Evolutionary conservation across 2,888 invertebrate species (phyloP), one percentile per base, ranked within the genome.

Genomic region (Drepana falcataria): DNA sequence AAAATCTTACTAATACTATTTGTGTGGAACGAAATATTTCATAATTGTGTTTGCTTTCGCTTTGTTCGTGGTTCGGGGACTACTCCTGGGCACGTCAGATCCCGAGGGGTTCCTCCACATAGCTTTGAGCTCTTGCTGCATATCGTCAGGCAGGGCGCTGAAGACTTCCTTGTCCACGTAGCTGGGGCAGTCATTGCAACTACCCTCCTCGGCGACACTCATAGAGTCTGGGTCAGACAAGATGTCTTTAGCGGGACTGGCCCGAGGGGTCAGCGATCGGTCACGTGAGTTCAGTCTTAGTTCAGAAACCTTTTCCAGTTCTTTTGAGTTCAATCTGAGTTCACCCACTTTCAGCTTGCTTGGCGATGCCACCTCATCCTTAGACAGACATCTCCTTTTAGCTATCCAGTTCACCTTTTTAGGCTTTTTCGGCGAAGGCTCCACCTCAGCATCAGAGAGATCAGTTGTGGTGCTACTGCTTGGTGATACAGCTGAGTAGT

Each of bases 351-450:
- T 92, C 65, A 94, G 78, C 72, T 95, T 95, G 70, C 94, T 94
- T 1, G 95, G 95, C 9, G 94, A 94, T 48, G 94, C 93, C 59
- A 93, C 93, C 65, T 88, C 91, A 59, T 85, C 87, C 68, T 88
- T 89, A 3, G 88, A 80, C 49, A 91, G 75, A 76, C 91, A 91
- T 67, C 91, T 71, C 67, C 85, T 79, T 72, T 91, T 91, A 53
- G 91, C 91, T 72, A 91, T 90, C 90, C 89, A 89, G 60, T 80
- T 87, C 4, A 87, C 90, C 70, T 90, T 91, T 69, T 91, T 91
- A 49, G 93, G 93, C 77, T 95, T 95, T 80, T 96, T 95, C n/a
- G 95, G 94, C 3, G 94, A 94, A 0, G 95, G 95, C 73, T 95
- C 95, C 2, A 94, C 89, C 81, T 95, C 95, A 9, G 89, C 92